These are phyloP conservation scores for Sus cebifrons DNA, from an alignment of 2,797 vertebrate species.

Conservation along the genomic window DNA sequence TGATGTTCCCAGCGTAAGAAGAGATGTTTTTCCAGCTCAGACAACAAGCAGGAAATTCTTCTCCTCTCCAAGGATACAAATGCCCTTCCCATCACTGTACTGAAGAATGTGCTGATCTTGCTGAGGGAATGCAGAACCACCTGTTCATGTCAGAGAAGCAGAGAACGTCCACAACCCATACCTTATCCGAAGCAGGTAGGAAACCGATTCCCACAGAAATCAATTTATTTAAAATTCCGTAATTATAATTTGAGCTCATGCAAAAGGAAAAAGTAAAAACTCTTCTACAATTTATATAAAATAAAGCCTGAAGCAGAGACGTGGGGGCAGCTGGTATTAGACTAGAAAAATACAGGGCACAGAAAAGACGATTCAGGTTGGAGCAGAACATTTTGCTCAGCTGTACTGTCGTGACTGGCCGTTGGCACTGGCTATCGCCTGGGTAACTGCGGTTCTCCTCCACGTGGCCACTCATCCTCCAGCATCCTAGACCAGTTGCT, in stretches of 20 bases:
- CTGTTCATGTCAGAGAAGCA: neutral
- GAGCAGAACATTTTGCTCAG: neutral
- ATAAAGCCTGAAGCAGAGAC: slow-evolving; percentile 30
- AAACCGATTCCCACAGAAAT: neutral
- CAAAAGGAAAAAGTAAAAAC: neutral
- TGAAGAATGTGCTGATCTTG: neutral
- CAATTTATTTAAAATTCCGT: neutral
- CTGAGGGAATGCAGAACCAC: neutral
- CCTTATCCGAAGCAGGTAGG: neutral
- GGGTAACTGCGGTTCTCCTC: neutral
- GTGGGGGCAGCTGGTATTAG: neutral
- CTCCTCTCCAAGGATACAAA: neutral
- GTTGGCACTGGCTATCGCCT: neutral
- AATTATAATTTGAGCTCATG: neutral
- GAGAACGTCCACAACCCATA: neutral
- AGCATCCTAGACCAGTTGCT: neutral
- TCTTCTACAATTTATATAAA: neutral
- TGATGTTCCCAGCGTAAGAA: neutral
- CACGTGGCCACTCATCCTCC: neutral
- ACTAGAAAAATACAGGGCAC: neutral
- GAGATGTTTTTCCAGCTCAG: neutral
- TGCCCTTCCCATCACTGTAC: neutral
- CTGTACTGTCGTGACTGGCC: neutral
- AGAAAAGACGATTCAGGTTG: neutral
- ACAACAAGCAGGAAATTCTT: slow-evolving; percentile 37